Percentiles rank a stretch among this genome's conserved stretches.
Conservation (phyloP, 2,797 vertebrate genomes). For the Pempheris klunzingeri region DNA sequence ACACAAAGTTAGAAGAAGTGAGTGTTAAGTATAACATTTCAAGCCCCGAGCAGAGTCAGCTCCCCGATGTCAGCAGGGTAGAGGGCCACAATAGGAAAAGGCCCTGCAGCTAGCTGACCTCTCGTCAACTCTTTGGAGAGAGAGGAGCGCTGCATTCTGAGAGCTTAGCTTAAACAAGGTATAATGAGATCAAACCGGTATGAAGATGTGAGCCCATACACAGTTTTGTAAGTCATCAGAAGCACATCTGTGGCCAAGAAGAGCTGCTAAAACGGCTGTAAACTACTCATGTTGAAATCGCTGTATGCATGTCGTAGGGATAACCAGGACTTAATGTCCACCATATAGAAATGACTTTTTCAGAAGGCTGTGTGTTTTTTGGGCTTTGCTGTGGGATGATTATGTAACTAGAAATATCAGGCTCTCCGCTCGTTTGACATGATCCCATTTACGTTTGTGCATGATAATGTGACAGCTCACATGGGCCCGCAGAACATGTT, state of each 20-base stretch:
- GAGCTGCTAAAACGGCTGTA: background rate
- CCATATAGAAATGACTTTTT: conserved; percentile 32
- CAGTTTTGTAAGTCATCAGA: too few species aligned
- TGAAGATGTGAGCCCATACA: too few species aligned
- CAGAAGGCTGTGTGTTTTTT: conserved; percentile 36
- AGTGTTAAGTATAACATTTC: too few species aligned
- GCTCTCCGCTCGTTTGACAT: conserved; percentile 45
- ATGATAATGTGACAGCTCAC: conserved; percentile 54
- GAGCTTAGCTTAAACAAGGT: too few species aligned
- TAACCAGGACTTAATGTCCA: conserved; percentile 42
- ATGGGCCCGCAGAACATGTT: conserved; percentile 29
- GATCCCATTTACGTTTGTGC: conserved; percentile 52
- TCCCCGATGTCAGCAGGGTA: too few species aligned
- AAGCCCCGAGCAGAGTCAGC: too few species aligned
- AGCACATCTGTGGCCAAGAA: background rate
- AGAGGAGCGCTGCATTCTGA: too few species aligned
- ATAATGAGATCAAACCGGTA: too few species aligned
- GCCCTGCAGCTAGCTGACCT: too few species aligned
- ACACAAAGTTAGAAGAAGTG: too few species aligned
- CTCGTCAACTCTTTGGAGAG: too few species aligned
- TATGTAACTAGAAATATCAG: conserved; percentile 36
- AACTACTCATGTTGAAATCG: conserved; percentile 16
- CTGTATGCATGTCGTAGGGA: background rate
- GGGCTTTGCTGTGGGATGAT: conserved; percentile 33
- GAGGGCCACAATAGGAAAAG: too few species aligned